phyloP scores from a whole-genome alignment of 2,797 vertebrate genomes.

The Amblyopsis hoosieri region DNA sequence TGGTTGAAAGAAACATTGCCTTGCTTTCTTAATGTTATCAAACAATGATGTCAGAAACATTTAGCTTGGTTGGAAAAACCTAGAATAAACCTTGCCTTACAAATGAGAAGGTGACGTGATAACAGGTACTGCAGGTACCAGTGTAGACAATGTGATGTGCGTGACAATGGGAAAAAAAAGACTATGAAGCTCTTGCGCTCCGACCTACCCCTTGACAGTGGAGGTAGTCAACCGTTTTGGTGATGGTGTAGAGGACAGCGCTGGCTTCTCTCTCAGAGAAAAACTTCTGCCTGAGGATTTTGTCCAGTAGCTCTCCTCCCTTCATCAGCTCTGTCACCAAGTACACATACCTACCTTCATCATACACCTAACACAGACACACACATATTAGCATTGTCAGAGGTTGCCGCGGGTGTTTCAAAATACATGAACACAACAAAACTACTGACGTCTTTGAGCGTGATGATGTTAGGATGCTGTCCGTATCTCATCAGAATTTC shows the following conservation, averaged over 20 bases:
- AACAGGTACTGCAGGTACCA: too few relatives aligned
- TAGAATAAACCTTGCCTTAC: too few relatives aligned
- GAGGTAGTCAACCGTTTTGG: constrained; percentile 96
- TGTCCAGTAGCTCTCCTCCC: constrained; percentile 93
- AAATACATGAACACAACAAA: background rate
- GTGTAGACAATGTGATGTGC: background rate
- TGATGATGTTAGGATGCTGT: constrained; percentile 97
- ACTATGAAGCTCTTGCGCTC: background rate
- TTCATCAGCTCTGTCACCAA: constrained; percentile 97
- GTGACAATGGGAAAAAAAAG: background rate
- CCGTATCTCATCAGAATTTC: constrained; percentile 97
- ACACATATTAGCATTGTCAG: background rate
- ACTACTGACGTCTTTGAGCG: constrained; percentile 91
- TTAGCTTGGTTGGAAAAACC: too few relatives aligned
- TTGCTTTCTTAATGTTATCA: too few relatives aligned
- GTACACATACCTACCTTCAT: constrained; percentile 92
- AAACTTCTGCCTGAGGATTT: constrained; percentile 94
- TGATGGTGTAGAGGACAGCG: constrained; percentile 91
- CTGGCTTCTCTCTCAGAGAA: constrained; percentile 96
- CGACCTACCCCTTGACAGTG: constrained; percentile 93
- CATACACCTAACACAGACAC: constrained; percentile 84
- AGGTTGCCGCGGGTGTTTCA: background rate
- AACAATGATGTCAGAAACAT: too few relatives aligned
- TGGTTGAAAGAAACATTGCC: too few relatives aligned
- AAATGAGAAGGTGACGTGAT: too few relatives aligned